Percentiles rank a stretch among this genome's conserved stretches.
Evolutionary conservation across 2,888 invertebrate genomes (phyloP).

Genomic region (Harpalus rubripes): DNA sequence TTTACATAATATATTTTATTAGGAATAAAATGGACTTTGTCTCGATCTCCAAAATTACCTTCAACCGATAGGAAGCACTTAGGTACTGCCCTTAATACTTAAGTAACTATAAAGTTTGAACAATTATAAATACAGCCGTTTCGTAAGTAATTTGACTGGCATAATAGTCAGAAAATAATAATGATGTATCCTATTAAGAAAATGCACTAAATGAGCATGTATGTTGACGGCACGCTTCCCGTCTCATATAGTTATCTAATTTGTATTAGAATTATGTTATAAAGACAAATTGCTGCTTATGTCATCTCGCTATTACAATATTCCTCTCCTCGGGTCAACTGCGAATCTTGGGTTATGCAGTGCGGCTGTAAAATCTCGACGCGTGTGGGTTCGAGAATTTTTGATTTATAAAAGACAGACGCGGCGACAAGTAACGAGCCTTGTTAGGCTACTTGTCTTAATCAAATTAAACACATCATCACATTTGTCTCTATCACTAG

Average conservation of each 20-base stretch:
- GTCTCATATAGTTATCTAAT: slow-evolving; percentile 62
- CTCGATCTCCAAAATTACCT: no score
- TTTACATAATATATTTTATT: no score
- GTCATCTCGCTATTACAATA: slow-evolving; percentile 72
- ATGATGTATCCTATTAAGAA: neutral
- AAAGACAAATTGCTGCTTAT: slow-evolving; percentile 77
- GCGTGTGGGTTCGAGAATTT: slow-evolving; percentile 46
- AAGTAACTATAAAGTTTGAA: no score
- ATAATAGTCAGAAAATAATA: neutral
- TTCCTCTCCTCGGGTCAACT: slow-evolving; percentile 5
- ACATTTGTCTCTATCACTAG: slow-evolving; percentile 5
- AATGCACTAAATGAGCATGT: no score
- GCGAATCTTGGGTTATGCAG: slow-evolving; percentile 50
- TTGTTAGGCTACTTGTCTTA: slow-evolving; percentile 4
- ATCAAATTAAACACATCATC: neutral
- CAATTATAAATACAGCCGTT: no score
- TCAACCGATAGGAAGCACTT: no score
- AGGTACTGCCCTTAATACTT: no score
- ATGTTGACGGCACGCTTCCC: neutral
- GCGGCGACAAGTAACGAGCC: neutral
- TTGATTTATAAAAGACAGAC: slow-evolving; percentile 48
- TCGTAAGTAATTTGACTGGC: neutral
- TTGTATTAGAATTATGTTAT: slow-evolving; percentile 75
- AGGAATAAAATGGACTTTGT: no score
- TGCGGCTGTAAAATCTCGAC: slow-evolving; percentile 67